Percentiles rank a stretch among this genome's conserved stretches.
These are phyloP conservation scores for Synanthedon tipuliformis DNA, from an alignment of 2,888 invertebrate genomes.

Conservation along the genomic window DNA sequence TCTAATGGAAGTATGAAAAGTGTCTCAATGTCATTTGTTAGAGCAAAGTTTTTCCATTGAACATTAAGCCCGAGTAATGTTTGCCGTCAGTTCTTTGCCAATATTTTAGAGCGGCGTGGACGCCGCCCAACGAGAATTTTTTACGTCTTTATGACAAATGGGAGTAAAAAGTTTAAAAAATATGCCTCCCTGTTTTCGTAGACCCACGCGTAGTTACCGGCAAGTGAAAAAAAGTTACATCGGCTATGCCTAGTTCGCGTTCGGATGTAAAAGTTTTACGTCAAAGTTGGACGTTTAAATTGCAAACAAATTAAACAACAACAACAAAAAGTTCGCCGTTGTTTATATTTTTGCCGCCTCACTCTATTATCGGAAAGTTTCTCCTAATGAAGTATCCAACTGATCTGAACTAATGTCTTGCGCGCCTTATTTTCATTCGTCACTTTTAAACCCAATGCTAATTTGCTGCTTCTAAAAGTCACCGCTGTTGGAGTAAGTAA, in stretches of 20 bases:
- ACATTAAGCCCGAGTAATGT: not conserved
- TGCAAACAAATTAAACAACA: not conserved
- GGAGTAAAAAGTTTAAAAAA: not conserved
- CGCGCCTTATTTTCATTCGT: too few relatives aligned
- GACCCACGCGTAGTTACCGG: not conserved
- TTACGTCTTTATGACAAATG: not conserved
- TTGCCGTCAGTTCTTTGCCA: constrained; percentile 1
- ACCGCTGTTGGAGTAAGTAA: too few relatives aligned
- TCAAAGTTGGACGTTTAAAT: constrained; percentile 29
- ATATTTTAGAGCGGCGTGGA: not conserved
- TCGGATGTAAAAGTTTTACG: constrained; percentile 14
- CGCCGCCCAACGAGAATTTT: not conserved
- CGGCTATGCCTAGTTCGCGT: not conserved
- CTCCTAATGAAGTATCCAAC: not conserved
- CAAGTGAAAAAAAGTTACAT: not conserved
- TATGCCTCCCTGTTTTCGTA: not conserved
- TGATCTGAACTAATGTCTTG: not conserved
- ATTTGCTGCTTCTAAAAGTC: too few relatives aligned
- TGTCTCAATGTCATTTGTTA: not conserved
- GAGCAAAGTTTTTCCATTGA: not conserved
- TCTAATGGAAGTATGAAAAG: not conserved
- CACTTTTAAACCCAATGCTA: too few relatives aligned
- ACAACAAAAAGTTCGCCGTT: not conserved
- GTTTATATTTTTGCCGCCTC: not conserved
- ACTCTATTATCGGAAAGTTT: not conserved